Base-by-base conservation (phyloP, 1,140 invertebrate genomes). In the Rhizoglyphus robini region DNA sequence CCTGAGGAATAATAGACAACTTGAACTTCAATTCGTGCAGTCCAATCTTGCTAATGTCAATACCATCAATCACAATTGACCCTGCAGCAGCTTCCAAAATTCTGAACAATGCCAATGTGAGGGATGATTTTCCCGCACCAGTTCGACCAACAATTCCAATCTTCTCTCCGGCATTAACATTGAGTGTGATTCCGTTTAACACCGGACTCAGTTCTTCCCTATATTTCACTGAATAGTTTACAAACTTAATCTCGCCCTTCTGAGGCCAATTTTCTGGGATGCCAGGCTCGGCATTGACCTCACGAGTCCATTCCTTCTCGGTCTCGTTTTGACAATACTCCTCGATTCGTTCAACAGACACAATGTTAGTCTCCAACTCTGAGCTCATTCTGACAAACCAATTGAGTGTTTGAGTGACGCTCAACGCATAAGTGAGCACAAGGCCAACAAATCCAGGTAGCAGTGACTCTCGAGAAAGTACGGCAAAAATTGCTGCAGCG, bases 331-430 rank as follows among this genome's bases (percentile, higher is more conserved):
- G 88, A 1, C 87, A 84, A 73, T 97, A 98, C 73, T 98, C 94
- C 74, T 92, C 93, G 68, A 99, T 91, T 76, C 95, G 84, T 76
- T 99, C 95, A 1, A 98, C 93, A 18, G 92, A 90, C 0, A 98
- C 94, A 68, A 97, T 96, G 73, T 97, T 96, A 0, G 91, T 96
- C 79, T 98, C 95, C 31, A 98, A 85, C 71, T 97, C 93, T 4
- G 90, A 90, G 0, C 89, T 90, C 91, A 96, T 96, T 67, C 93
- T 80, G 5, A 99, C 93, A 67, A 96, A 78, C 92, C 90, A 96
- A 75, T 96, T 97, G 4, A 97, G 77, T 0, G 89, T 92, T 82
- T 92, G 88, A 0, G 93, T 96, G 51, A 88, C 86, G 81, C 88
- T 86, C 59, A 95, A 76, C 27, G 92, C 87, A 75, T 94, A 95